These are phyloP conservation scores for Lasius fuliginosus DNA, from an alignment of 2,888 invertebrate genomes.

Conservation along the genomic window DNA sequence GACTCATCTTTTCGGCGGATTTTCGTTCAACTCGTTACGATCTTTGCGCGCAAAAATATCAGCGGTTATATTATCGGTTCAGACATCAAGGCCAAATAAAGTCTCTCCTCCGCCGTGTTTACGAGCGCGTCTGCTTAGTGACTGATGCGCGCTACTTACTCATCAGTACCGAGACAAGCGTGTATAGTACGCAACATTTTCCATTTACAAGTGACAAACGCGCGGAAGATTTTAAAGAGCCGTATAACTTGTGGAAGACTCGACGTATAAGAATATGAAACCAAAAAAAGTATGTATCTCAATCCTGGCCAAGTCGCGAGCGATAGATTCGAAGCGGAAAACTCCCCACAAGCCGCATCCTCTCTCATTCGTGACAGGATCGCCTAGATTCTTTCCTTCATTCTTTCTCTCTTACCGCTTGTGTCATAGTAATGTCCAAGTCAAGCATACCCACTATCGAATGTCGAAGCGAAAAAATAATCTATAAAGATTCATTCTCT, in stretches of 20 bases:
- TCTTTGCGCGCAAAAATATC: not conserved
- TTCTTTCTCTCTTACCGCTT: slow-evolving; percentile 50
- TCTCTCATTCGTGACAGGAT: slow-evolving; percentile 57
- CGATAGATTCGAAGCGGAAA: slow-evolving; percentile 42
- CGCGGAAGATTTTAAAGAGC: not conserved
- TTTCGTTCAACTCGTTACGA: not conserved
- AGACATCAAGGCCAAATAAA: not conserved
- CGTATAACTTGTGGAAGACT: not conserved
- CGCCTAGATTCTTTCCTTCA: slow-evolving; percentile 62
- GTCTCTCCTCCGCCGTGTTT: not conserved
- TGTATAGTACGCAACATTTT: not conserved
- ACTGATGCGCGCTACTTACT: not conserved
- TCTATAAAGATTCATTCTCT: slow-evolving; percentile 42
- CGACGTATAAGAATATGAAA: not conserved
- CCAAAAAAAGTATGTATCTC: not conserved
- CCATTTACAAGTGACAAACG: not conserved
- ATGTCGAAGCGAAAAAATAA: slow-evolving; percentile 21
- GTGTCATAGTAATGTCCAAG: slow-evolving; percentile 52
- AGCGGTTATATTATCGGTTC: not conserved
- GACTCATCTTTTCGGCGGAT: not conserved
- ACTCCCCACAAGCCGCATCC: slow-evolving; percentile 56
- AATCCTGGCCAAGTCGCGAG: not conserved
- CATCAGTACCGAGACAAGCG: not conserved
- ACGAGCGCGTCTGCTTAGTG: not conserved
- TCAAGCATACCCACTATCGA: not conserved